Conservation (phyloP, 2,797 vertebrate species). For the Zalophus californianus region DNA sequence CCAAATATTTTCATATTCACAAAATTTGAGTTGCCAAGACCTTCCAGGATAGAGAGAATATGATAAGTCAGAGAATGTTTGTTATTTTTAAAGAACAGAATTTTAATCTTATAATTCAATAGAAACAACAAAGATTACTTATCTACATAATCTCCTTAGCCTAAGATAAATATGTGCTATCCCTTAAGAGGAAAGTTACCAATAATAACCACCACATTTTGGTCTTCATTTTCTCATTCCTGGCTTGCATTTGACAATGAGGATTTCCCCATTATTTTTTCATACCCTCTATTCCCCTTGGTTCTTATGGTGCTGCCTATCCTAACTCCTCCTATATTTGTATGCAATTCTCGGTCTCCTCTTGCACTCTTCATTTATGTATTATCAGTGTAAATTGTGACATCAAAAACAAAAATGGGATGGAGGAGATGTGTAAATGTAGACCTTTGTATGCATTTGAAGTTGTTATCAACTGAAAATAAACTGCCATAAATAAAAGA, state of each 20-base stretch:
- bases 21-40: neutral
- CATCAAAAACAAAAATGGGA: neutral
- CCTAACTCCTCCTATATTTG: neutral
- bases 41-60: neutral
- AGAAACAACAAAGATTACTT: neutral
- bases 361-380: neutral
- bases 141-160: neutral
- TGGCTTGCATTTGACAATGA: neutral
- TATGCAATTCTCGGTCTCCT: neutral
- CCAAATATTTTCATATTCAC: neutral
- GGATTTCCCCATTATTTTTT: neutral
- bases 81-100: constrained; percentile 13
- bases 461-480: neutral
- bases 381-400: neutral
- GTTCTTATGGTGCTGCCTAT: neutral
- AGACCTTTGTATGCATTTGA: neutral
- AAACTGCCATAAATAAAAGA: neutral
- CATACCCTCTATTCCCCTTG: neutral
- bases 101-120: neutral
- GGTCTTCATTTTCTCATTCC: neutral
- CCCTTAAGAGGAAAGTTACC: neutral
- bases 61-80: neutral
- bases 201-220: neutral
- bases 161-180: neutral
- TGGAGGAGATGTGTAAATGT: neutral